phyloP scores from a whole-genome alignment of 1,140 invertebrate genomes.

The Yoshiicerus persimilis region DNA sequence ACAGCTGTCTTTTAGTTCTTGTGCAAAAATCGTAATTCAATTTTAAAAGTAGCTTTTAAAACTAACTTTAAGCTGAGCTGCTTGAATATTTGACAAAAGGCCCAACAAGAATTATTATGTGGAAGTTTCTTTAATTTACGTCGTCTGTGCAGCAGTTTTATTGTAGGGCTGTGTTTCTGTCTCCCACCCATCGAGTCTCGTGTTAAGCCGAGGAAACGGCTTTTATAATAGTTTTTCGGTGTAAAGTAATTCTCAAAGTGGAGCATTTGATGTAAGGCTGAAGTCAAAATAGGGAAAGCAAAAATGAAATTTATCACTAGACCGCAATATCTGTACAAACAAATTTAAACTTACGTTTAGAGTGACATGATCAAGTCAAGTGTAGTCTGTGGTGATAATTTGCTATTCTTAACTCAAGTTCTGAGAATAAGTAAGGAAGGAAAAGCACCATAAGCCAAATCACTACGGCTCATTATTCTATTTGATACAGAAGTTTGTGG shows the following conservation, averaged over 20 bases:
- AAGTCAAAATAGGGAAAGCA: not conserved
- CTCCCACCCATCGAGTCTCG: not conserved
- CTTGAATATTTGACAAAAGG: not conserved
- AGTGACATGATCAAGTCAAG: conserved; percentile 15
- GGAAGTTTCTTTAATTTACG: not conserved
- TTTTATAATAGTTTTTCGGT: not conserved
- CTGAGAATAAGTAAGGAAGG: not conserved
- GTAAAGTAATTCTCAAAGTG: not conserved
- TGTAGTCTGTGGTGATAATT: conserved; percentile 4
- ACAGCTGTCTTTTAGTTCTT: not conserved
- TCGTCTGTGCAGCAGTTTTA: not conserved
- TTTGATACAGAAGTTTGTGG: conserved; percentile 8
- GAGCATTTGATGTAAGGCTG: not conserved
- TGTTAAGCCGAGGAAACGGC: not conserved
- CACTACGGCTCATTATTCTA: not conserved
- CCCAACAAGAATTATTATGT: not conserved
- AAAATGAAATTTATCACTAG: not conserved
- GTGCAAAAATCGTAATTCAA: conserved; percentile 12
- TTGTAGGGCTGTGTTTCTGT: not conserved
- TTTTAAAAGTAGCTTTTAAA: not conserved
- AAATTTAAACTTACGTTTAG: conserved; percentile 1
- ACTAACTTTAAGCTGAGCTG: not conserved
- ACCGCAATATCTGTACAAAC: conserved; percentile 1
- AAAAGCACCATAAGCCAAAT: conserved; percentile 3
- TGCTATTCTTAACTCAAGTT: conserved; percentile 16